Conservation (phyloP, 2,888 invertebrate genomes). For the Anorthoa munda region DNA sequence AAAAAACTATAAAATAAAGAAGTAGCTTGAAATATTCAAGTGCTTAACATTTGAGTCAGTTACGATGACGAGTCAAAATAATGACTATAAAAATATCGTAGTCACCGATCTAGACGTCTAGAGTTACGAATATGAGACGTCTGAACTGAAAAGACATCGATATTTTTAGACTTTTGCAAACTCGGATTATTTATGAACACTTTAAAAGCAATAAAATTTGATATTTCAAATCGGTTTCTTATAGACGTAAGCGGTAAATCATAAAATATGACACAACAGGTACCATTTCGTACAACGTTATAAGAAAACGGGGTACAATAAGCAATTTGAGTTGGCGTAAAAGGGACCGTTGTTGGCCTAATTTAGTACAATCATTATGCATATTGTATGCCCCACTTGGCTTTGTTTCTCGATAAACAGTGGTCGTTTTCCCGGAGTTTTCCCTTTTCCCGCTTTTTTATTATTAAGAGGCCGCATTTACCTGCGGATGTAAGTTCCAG, state of each 20-base stretch:
- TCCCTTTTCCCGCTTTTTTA: slow-evolving; percentile 84
- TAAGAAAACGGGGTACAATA: slow-evolving; percentile 80
- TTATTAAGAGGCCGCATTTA: slow-evolving; percentile 84
- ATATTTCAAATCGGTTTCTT: slow-evolving; percentile 64
- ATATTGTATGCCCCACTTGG: slow-evolving; percentile 86
- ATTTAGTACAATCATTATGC: slow-evolving; percentile 89
- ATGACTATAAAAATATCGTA: slow-evolving; percentile 53
- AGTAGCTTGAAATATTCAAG: slow-evolving; percentile 30
- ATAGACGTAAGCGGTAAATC: slow-evolving; percentile 64
- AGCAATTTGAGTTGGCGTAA: slow-evolving; percentile 84
- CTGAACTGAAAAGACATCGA: slow-evolving; percentile 46
- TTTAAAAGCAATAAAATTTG: slow-evolving; percentile 74
- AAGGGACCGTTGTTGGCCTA: slow-evolving; percentile 82
- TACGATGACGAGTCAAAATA: slow-evolving; percentile 38
- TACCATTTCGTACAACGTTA: slow-evolving; percentile 53
- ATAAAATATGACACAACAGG: slow-evolving; percentile 65
- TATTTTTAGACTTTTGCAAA: slow-evolving; percentile 73
- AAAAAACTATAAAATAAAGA: slow-evolving; percentile 29
- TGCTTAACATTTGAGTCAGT: slow-evolving; percentile 29
- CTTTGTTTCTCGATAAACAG: slow-evolving; percentile 88
- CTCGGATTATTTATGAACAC: slow-evolving; percentile 70
- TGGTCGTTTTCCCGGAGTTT: slow-evolving; percentile 82
- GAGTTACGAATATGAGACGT: slow-evolving; percentile 65
- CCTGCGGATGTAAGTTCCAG: slow-evolving; percentile 82
- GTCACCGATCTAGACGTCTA: slow-evolving; percentile 50